Conservation (phyloP, 2,888 invertebrate species). For the Apoda limacodes region DNA sequence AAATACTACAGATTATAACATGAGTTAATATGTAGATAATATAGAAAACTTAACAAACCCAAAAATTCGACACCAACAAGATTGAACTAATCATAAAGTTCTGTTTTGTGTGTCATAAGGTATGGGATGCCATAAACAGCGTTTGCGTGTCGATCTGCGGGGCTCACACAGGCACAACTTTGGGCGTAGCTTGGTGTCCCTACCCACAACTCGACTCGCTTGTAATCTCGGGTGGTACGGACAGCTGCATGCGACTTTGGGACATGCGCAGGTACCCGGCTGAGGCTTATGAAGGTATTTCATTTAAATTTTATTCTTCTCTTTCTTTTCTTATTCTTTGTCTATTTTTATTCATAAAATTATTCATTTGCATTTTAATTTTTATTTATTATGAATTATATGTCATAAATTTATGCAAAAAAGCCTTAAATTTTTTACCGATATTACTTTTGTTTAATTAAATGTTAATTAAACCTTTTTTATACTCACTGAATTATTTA, state of each 20-base stretch:
- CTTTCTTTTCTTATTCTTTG: too few relatives aligned
- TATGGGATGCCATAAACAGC: slow-evolving; percentile 37
- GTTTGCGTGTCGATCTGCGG: slow-evolving; percentile 68
- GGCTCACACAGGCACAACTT: slow-evolving; percentile 63
- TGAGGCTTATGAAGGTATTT: slow-evolving; percentile 27
- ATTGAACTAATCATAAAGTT: too few relatives aligned
- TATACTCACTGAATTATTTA: not conserved
- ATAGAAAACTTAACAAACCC: too few relatives aligned
- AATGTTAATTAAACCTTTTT: not conserved
- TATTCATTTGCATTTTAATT: too few relatives aligned
- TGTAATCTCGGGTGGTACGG: slow-evolving; percentile 76
- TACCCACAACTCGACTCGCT: slow-evolving; percentile 61
- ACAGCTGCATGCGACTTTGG: slow-evolving; percentile 77
- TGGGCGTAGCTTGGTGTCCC: slow-evolving; percentile 75
- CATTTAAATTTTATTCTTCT: too few relatives aligned
- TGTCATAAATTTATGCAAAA: too few relatives aligned
- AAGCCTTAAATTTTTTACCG: too few relatives aligned
- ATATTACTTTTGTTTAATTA: not conserved
- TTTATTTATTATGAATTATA: not conserved
- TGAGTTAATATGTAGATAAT: too few relatives aligned
- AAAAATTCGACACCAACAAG: too few relatives aligned
- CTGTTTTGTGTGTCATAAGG: too few relatives aligned
- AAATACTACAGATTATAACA: too few relatives aligned
- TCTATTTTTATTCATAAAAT: too few relatives aligned
- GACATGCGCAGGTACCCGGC: slow-evolving; percentile 55